A percentile compares a stretch with the other conserved stretches of the same genome.
Conservation (phyloP, 2,888 invertebrate species). For the Embidobia sp. region DNA sequence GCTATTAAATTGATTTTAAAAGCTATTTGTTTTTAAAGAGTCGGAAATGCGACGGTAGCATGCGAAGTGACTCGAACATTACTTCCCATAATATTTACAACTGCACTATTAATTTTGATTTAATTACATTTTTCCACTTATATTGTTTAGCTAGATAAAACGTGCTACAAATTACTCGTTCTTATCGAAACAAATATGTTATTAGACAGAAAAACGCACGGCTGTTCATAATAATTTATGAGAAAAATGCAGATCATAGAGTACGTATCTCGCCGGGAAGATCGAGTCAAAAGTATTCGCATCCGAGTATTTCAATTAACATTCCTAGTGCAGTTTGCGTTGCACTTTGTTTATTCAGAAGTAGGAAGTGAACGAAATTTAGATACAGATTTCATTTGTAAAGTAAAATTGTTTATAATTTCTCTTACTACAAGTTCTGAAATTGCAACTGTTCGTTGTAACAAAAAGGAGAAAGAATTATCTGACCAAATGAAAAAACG, state of each 20-base stretch:
- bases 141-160: conserved; percentile 8
- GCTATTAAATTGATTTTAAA: too few species aligned
- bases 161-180: conserved; percentile 17
- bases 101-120: conserved; percentile 1
- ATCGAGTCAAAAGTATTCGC: neutral
- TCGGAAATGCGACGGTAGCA: neutral
- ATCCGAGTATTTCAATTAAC: neutral
- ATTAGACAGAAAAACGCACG: conserved; percentile 10
- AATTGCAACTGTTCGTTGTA: too few species aligned
- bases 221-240: conserved; percentile 6
- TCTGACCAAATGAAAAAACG: too few species aligned
- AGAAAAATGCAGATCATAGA: conserved; percentile 7
- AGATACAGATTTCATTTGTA: too few species aligned
- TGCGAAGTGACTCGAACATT: neutral
- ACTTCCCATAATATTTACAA: neutral
- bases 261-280: neutral
- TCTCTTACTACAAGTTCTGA: too few species aligned
- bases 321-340: neutral
- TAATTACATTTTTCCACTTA: conserved; percentile 3
- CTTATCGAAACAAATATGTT: conserved; percentile 1
- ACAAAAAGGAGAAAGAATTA: too few species aligned
- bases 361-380: too few species aligned
- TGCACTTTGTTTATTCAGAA: too few species aligned
- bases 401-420: too few species aligned
- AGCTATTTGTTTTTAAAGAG: too few species aligned